Evolutionary conservation across 1,140 invertebrate genomes (phyloP), one percentile per base, ranked within the genome.

Genomic region (Drosophila arawakana): DNA sequence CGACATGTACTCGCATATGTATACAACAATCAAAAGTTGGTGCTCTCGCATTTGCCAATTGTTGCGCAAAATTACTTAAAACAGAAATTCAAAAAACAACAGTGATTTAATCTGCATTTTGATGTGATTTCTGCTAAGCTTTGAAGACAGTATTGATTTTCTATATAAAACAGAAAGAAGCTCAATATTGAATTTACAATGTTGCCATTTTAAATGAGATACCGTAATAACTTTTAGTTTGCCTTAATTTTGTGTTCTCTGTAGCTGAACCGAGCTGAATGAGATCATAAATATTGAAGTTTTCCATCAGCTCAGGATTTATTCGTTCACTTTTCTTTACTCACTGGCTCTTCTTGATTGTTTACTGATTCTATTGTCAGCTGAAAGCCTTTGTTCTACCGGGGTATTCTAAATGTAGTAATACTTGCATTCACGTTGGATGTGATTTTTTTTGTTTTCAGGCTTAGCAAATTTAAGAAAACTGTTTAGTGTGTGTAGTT

Each of bases 31-130:
- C 15, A 43, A 34, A 47, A 57, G 30, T 43, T 61, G 49, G 41
- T 35, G 62, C 21, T 47, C 65, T 55, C 47, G 43, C 54, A 67
- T 78, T 62, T 70, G 74, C 70, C 65, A 84, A 81, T 78, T 84
- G 73, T 71, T 79, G 54, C 39, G 69, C 68, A 43, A 60, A 59
- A 52, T 67, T 55, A 46, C 54, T 67, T 13, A 18, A 81, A 84
- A 74, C 35, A 57, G 77, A 79, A 84, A 73, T 60, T 84, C 49
- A 50, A 75, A 55, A 18, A 47, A 25, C 25, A 30, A 63, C 7
- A 54, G 15, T 69, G 62, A 85, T 75, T 81, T 58, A 75, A 85
- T 84, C 84, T 85, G 81, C 81, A 84, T 85, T 72, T 81, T 79
- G 50, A 70, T 76, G 66, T 34, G 80, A 18, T 66, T 35, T 58